These are phyloP conservation scores for Brachyptera risi DNA, from an alignment of 2,888 invertebrate genomes.

Conservation along the genomic window DNA sequence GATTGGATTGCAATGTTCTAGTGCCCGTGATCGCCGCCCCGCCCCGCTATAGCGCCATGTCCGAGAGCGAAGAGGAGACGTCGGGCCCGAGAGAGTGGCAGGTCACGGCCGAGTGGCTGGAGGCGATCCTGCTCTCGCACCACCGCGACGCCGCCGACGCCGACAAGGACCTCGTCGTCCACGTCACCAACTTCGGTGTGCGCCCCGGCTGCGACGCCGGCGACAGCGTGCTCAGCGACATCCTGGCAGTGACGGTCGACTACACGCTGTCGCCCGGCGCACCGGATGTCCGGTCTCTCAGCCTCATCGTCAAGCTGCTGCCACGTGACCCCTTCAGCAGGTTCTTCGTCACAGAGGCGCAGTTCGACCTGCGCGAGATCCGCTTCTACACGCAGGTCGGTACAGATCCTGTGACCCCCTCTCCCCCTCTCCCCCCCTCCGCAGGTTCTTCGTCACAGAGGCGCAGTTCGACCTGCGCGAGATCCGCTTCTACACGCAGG, in stretches of 20 bases:
- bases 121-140: conserved; percentile 49
- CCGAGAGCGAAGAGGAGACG: conserved; percentile 51
- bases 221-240: conserved; percentile 71
- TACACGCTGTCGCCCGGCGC: conserved; percentile 50
- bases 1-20: too few relatives aligned
- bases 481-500: conserved; percentile 77
- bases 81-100: conserved; percentile 49
- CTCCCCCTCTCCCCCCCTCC: too few relatives aligned
- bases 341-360: conserved; percentile 75
- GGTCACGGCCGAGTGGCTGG: conserved; percentile 55
- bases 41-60: conserved; percentile 42
- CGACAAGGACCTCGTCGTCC: conserved; percentile 36
- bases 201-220: conserved; percentile 59
- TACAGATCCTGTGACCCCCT: too few relatives aligned
- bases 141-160: conserved; percentile 40
- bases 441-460: conserved; percentile 73
- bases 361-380: conserved; percentile 77
- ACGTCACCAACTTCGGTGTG: conserved; percentile 51
- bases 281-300: conserved; percentile 42
- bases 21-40: too few relatives aligned
- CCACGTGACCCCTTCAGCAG: conserved; percentile 76
- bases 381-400: conserved; percentile 74
- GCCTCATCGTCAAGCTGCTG: conserved; percentile 68
- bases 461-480: conserved; percentile 78
- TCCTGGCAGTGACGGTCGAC: conserved; percentile 68